These are phyloP conservation scores for Grantiella picta DNA, from an alignment of 2,113 vertebrate genomes.

Conservation along the genomic window DNA sequence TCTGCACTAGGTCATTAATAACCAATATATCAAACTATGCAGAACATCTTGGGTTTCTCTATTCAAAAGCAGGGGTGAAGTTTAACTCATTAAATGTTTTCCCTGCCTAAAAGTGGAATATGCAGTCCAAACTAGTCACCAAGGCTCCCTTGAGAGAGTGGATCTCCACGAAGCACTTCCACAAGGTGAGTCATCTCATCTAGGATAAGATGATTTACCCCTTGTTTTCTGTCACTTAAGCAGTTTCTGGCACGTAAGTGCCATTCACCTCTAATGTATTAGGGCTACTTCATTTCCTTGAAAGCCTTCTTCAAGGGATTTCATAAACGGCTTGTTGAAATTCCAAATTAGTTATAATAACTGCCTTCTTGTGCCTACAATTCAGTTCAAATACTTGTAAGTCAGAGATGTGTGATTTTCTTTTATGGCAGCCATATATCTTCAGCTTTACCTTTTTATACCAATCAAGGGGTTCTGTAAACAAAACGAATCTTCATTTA, in stretches of 20 bases:
- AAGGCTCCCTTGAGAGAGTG: background rate
- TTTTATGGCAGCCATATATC: background rate
- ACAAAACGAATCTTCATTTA: conserved; percentile 11
- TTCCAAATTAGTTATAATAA: conserved; percentile 22
- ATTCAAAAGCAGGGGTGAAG: background rate
- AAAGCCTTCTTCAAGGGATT: background rate
- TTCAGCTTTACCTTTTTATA: background rate
- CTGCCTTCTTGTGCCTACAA: background rate
- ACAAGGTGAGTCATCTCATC: background rate
- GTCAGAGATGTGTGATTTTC: background rate
- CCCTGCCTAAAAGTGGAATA: background rate
- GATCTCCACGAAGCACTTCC: background rate
- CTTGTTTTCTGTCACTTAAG: background rate
- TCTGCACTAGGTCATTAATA: background rate
- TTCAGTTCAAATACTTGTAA: background rate
- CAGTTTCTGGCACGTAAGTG: background rate
- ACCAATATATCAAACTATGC: background rate
- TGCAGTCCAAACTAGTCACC: background rate
- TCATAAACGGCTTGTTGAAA: conserved; percentile 11
- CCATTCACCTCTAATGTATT: background rate
- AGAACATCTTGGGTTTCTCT: background rate
- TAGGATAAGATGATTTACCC: background rate
- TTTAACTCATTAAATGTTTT: background rate
- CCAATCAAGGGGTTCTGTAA: background rate
- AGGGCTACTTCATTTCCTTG: conserved; percentile 21